phyloP scores from a whole-genome alignment of 2,888 invertebrate species.

The Halocaridina rubra region DNA sequence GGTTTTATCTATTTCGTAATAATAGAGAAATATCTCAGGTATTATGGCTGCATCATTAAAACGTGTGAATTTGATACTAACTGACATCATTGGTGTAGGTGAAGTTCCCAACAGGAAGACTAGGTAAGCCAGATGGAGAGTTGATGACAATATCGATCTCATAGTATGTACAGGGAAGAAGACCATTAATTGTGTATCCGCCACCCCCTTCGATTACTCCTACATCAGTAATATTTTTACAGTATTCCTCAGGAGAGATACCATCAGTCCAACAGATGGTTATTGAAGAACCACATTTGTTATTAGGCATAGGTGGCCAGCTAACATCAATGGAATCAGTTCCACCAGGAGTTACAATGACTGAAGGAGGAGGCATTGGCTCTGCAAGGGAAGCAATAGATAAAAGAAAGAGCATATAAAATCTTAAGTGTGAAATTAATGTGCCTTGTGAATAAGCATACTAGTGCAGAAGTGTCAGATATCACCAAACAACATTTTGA shows the following conservation, averaged over 20 bases:
- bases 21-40: too few species aligned
- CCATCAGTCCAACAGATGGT: conserved; percentile 31
- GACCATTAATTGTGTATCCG: conserved; percentile 20
- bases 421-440: too few species aligned
- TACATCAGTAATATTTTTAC: not conserved
- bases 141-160: conserved; percentile 1
- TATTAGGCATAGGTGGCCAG: conserved; percentile 24
- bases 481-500: too few species aligned
- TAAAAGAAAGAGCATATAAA: too few species aligned
- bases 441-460: too few species aligned
- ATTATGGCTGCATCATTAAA: too few species aligned
- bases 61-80: too few species aligned
- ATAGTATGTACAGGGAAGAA: conserved; percentile 33
- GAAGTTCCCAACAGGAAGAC: not conserved
- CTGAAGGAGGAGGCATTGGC: conserved; percentile 3
- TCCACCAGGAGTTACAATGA: conserved; percentile 18
- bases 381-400: too few species aligned
- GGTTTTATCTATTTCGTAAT: too few species aligned
- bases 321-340: conserved; percentile 19
- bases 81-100: conserved; percentile 26
- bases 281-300: conserved; percentile 11
- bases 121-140: conserved; percentile 11
- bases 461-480: too few species aligned
- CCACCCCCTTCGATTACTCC: conserved; percentile 2
- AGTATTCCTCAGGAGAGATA: conserved; percentile 11